These are phyloP conservation scores for Periparus ater DNA, from an alignment of 2,797 vertebrate species.

Conservation along the genomic window DNA sequence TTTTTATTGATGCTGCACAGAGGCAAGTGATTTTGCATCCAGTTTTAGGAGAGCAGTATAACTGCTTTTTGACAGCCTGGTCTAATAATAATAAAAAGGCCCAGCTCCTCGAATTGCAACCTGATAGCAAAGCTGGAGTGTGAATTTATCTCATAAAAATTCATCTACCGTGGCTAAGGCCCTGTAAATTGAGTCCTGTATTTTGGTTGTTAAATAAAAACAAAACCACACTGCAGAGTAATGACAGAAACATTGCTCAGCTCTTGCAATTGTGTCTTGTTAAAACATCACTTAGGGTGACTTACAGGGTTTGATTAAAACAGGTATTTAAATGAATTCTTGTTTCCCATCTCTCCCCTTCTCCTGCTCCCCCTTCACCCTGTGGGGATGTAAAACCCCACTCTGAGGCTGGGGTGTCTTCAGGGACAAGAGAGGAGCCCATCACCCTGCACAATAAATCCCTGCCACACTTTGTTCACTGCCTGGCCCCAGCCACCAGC, in stretches of 20 bases:
- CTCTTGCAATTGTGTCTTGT: constrained; percentile 20
- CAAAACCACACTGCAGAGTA: not conserved
- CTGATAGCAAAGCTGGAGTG: constrained; percentile 35
- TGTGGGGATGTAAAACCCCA: not conserved
- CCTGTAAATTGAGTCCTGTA: constrained; percentile 50
- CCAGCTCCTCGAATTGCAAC: not conserved
- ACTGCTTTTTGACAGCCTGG: constrained; percentile 50
- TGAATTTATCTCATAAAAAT: constrained; percentile 64
- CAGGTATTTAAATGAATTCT: not conserved
- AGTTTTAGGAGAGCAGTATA: constrained; percentile 64
- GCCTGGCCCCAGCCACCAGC: not conserved
- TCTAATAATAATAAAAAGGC: constrained; percentile 62
- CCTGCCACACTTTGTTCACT: not conserved
- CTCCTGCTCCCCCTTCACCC: not conserved
- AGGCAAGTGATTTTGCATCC: constrained; percentile 48
- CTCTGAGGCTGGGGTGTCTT: not conserved
- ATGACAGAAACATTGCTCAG: constrained; percentile 20
- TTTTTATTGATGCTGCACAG: constrained; percentile 47
- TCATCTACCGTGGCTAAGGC: constrained; percentile 59
- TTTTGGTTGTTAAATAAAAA: constrained; percentile 56
- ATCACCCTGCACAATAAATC: not conserved
- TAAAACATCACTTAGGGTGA: constrained; percentile 33
- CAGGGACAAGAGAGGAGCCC: not conserved
- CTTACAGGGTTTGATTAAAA: constrained; percentile 34
- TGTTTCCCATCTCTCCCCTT: not conserved